Base-by-base conservation (phyloP, 2,888 invertebrate genomes). In the Muscina levida region DNA sequence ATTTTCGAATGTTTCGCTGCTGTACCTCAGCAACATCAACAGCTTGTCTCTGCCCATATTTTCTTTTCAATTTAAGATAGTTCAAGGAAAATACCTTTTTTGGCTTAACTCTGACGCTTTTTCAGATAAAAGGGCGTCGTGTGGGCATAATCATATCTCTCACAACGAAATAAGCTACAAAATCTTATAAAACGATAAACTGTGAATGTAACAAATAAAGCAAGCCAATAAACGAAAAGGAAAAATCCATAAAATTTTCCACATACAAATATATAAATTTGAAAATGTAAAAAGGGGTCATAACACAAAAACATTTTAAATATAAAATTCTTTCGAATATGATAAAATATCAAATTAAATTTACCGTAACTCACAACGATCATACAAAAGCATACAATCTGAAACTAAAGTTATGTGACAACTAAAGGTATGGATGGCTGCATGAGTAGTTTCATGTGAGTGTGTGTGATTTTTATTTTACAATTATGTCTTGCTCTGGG, bases 91-190 rank as follows among this genome's bases (percentile, higher is more conserved):
- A 67, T 66, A 15, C 22, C 57, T 51, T 72, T 72, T 67, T 37
- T 31, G 24, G 22, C 15, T 42, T 31, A 31, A 5, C 4, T 5
- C 31, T 51, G 1, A 57, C 24, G 24, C 22, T 2, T 3, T 4
- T 13, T 24, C 44, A 48, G n/a, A 19, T 53, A 53, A 70, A n/a
- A 62, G 53, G 70, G 70, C 70, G 70, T n/a, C n/a, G n/a, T n/a
- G n/a, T 76, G 70, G 76, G 71, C 17, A 62, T 75, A 48, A 4
- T n/a, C n/a, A n/a, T n/a, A n/a, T n/a, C n/a, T n/a, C 15, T 6
- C 6, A 46, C 46, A 46, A 15, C 42, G 46, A 46, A 46, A 46
- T 1, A 46, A 46, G 17, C 8, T 31, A 8, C 31, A 31, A n/a
- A 44, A 44, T 10, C 44, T 44, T 46, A 46, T n/a, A 46, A 46